Base-by-base conservation (phyloP, 2,113 vertebrate genomes). In the Hemibates koningsi region DNA sequence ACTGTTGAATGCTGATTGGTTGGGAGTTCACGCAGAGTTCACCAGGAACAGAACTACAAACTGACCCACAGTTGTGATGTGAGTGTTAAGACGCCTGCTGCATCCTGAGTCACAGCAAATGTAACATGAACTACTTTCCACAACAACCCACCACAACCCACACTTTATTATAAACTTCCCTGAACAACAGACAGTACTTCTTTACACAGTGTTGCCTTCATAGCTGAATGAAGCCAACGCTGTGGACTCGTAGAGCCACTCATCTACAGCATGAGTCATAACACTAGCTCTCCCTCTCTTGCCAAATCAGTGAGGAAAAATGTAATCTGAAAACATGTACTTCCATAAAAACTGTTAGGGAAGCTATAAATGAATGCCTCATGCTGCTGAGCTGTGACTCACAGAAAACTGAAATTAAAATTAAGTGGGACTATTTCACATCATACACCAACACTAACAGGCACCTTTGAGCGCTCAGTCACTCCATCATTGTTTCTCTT, bases 261-360 rank as follows among this genome's bases (percentile, higher is more conserved):
- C 24, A 2, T 57, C 54, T 57, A 57, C 24, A 0, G 54, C 4
- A 57, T 3, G 56, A 57, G 56, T 1, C 7, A 59, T 7, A 59
- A 59, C 56, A 59, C 27, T 9, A 59, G 27, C 1, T 59, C 56
- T 16, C 13, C 6, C 24, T 59, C 56, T 57, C 21, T 56, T 0
- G 24, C 56, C 29, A 16, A 1, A 57, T 29, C 13, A 5, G 0
- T 5, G 7, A 59, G 7, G 1, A 59, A 29, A 59, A 59, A 59
- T 59, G 56, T 59, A 59, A 16, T 59, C 56, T 5, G 56, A 1
- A 59, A 59, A 29, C 4, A 59, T 59, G 13, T 59, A 29, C 3
- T 2, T 59, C 13, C 13, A 59, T 0, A 59, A 9, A 9, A 32
- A 32, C 29, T 32, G 29, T 32, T 32, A 32, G 29, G 29, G 29